A percentile compares a stretch with the other conserved stretches of the same genome.
These are phyloP conservation scores for Tetramorium parvispinum DNA, from an alignment of 1,140 invertebrate species.

Conservation along the genomic window DNA sequence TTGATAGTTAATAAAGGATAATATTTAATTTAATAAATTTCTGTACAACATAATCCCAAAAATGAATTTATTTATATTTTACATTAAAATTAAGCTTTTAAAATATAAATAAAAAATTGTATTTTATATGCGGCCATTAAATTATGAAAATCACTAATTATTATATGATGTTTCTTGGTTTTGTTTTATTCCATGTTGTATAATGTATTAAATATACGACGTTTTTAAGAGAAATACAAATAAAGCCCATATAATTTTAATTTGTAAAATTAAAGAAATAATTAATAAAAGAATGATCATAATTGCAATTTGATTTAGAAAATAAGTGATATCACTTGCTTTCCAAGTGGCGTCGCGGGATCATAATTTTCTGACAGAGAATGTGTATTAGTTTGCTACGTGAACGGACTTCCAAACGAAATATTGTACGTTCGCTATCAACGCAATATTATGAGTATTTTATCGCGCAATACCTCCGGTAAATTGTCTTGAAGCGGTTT, in stretches of 20 bases:
- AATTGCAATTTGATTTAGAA: neutral
- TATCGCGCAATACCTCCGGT: neutral
- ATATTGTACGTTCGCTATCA: constrained; percentile 24
- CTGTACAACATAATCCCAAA: neutral
- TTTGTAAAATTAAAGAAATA: neutral
- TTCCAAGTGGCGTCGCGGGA: neutral
- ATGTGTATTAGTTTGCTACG: constrained; percentile 20
- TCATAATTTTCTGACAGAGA: neutral
- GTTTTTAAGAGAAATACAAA: neutral
- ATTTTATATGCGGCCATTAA: neutral
- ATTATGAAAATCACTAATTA: neutral
- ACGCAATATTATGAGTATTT: constrained; percentile 38
- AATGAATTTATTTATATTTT: neutral
- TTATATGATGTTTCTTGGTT: neutral
- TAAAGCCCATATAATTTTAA: neutral
- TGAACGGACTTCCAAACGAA: neutral
- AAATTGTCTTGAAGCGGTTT: constrained; percentile 9
- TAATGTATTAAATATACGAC: neutral
- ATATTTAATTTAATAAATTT: neutral
- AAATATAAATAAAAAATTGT: neutral
- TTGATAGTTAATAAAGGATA: neutral
- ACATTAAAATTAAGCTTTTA: neutral
- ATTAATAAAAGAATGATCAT: neutral
- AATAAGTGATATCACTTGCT: neutral
- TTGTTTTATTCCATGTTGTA: neutral